phyloP scores from a whole-genome alignment of 2,888 invertebrate species.

The Pelosia muscerda region DNA sequence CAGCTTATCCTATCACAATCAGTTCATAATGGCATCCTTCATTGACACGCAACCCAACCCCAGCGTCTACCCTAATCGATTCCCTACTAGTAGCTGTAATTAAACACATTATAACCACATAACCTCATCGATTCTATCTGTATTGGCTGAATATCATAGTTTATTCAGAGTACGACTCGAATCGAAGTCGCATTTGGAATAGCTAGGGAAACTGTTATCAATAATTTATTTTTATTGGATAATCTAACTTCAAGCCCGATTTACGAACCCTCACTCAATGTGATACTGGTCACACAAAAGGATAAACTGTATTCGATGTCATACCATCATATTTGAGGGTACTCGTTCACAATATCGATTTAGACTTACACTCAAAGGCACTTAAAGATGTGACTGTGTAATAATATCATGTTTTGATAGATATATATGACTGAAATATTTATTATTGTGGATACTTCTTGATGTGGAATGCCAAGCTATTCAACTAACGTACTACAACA shows the following conservation, averaged over 20 bases:
- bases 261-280: background rate
- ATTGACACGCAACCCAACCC: background rate
- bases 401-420: background rate
- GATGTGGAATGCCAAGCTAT: background rate
- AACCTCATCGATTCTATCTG: background rate
- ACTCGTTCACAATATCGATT: background rate
- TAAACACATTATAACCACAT: background rate
- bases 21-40: background rate
- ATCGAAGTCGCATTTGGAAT: slow-evolving; percentile 1
- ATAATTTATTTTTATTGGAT: slow-evolving; percentile 5
- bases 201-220: background rate
- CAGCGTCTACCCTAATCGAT: background rate
- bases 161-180: background rate
- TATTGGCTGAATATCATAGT: slow-evolving; percentile 3
- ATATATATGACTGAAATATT: background rate
- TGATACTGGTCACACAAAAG: background rate
- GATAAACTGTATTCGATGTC: background rate
- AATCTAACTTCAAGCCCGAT: background rate
- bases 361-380: slow-evolving; percentile 2
- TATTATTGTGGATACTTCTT: background rate
- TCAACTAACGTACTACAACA: background rate
- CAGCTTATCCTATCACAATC: background rate
- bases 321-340: background rate
- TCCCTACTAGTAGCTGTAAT: background rate
- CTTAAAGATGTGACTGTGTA: slow-evolving; percentile 1